phyloP scores from a whole-genome alignment of 2,797 vertebrate species.

The Morus bassanus region DNA sequence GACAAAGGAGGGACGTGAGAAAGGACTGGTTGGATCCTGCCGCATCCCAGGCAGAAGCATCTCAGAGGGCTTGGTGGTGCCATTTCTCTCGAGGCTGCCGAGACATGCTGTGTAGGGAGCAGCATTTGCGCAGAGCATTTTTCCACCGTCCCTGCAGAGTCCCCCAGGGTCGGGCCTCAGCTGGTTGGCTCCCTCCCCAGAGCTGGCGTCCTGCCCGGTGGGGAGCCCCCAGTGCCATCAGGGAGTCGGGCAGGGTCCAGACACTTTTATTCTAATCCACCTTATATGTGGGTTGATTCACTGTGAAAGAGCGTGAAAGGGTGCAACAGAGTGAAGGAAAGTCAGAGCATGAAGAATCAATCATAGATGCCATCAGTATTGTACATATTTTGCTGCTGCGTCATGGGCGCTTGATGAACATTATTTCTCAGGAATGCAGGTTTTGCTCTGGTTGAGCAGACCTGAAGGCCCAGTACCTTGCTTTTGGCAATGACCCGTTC shows the following conservation, averaged over 20 bases:
- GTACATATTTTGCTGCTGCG: background rate
- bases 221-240: background rate
- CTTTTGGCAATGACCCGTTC: background rate
- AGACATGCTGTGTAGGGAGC: background rate
- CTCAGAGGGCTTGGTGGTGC: accelerated
- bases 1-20: background rate
- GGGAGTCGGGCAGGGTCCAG: background rate
- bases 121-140: accelerated
- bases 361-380: background rate
- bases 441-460: background rate
- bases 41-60: background rate
- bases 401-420: background rate
- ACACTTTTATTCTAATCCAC: background rate
- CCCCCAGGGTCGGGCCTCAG: background rate
- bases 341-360: background rate
- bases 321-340: background rate
- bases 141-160: background rate
- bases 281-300: background rate
- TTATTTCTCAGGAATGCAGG: background rate
- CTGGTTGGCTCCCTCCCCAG: background rate
- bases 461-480: background rate
- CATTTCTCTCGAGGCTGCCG: background rate
- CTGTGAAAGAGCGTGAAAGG: background rate
- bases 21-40: background rate
- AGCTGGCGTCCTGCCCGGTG: background rate